These are phyloP conservation scores for Pterobdella sp. DNA, from an alignment of 2,888 invertebrate species.

Conservation along the genomic window DNA sequence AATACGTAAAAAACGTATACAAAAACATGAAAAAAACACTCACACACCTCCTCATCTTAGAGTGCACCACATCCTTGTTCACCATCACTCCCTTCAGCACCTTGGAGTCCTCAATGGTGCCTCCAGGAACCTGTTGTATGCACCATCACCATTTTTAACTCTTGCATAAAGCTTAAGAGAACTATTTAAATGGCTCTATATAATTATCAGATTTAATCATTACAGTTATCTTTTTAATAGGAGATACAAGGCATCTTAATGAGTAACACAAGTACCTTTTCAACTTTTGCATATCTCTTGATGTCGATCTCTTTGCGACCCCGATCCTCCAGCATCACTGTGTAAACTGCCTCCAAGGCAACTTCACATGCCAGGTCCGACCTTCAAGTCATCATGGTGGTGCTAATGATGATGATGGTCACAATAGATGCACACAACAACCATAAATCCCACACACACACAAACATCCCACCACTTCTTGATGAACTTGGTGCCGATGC, in stretches of 20 bases:
- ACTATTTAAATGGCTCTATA: too few relatives aligned
- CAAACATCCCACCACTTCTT: constrained; percentile 65
- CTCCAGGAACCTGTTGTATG: constrained; percentile 73
- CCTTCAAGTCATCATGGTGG: constrained; percentile 38
- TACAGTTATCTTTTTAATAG: not conserved
- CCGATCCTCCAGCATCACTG: constrained; percentile 72
- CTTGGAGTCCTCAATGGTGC: constrained; percentile 82
- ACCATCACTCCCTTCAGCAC: constrained; percentile 91
- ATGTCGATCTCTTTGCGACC: constrained; percentile 92
- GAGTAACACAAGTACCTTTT: constrained; percentile 52
- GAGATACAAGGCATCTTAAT: too few relatives aligned
- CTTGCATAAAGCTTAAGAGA: too few relatives aligned
- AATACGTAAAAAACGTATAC: too few relatives aligned
- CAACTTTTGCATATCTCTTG: constrained; percentile 89
- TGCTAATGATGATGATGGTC: not conserved
- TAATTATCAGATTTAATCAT: not conserved
- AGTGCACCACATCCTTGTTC: constrained; percentile 96
- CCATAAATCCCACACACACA: not conserved
- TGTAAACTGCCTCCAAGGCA: constrained; percentile 86
- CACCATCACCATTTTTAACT: not conserved
- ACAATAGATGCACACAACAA: not conserved
- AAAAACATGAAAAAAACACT: not conserved
- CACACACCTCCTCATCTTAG: constrained; percentile 74
- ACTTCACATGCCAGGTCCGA: constrained; percentile 89
- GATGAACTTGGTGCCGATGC: constrained; percentile 93